Percentiles rank a stretch among this genome's conserved stretches.
Conservation (phyloP, 2,888 invertebrate genomes). For the Nomada flava region DNA sequence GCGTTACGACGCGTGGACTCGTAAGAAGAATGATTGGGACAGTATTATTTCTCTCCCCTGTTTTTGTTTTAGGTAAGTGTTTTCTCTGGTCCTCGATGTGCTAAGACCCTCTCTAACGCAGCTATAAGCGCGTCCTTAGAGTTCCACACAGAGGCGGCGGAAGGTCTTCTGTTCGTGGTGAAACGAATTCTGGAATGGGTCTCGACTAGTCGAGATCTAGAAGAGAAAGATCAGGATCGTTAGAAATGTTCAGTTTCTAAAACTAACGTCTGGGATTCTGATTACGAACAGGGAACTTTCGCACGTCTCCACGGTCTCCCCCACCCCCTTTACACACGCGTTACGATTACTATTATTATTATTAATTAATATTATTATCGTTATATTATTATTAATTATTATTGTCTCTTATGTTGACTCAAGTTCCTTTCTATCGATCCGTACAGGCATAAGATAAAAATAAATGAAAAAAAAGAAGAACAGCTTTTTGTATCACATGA, state of each 20-base stretch:
- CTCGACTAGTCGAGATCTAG: constrained; percentile 7
- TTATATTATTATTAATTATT: constrained; percentile 37
- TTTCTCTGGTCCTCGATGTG: constrained; percentile 44
- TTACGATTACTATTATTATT: constrained; percentile 43
- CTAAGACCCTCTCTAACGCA: constrained; percentile 27
- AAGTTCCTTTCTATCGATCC: constrained; percentile 75
- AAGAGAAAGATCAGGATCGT: not conserved
- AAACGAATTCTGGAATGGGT: constrained; percentile 10
- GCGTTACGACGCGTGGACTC: not conserved
- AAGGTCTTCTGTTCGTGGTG: constrained; percentile 3
- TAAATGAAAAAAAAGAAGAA: constrained; percentile 35
- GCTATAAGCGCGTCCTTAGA: constrained; percentile 50
- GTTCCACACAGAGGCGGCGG: constrained; percentile 26
- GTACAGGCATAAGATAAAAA: constrained; percentile 63
- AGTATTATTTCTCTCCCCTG: not conserved
- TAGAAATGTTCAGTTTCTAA: constrained; percentile 7
- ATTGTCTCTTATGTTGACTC: constrained; percentile 59
- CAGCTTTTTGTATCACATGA: constrained; percentile 59
- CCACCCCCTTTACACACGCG: constrained; percentile 29
- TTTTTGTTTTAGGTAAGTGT: constrained; percentile 7
- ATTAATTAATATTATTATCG: constrained; percentile 30
- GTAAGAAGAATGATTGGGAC: not conserved
- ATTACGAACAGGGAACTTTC: constrained; percentile 18
- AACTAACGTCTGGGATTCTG: constrained; percentile 15
- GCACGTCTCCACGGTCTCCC: constrained; percentile 17